Evolutionary conservation across 2,888 invertebrate species (phyloP), one percentile per base, ranked within the genome.

Genomic region (Euclidia mi): DNA sequence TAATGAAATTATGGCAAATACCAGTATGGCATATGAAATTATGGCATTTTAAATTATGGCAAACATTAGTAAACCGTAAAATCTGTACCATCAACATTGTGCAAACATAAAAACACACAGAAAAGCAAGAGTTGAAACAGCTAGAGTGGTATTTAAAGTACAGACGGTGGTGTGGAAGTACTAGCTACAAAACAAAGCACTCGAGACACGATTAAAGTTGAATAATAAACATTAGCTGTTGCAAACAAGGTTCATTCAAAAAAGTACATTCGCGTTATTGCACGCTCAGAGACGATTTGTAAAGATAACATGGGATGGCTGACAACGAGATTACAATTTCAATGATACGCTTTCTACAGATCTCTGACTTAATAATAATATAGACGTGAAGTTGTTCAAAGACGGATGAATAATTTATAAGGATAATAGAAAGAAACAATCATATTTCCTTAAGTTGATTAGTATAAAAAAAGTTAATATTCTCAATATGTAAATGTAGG

Each of bases 331-430:
- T 69, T 66, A 62, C 67, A 53, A 50, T 56, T 65, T 56, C 52
- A 67, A 52, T 70, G 60, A 72, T 67, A 70, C 48, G 53, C 52
- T 45, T 69, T 48, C 59, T 56, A 61, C 58, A 46, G 34, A 66
- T 49, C 67, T 66, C 63, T 56, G 49, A 64, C 52, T 62, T 64
- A 56, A 50, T 61, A 56, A 58, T 51, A 63, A 64, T 67, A 62
- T 47, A 67, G 58, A 65, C 51, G 56, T 62, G 47, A 76, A 67
- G 55, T 76, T 65, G 56, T 70, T 64, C 58, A 61, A 61, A 65
- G 56, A 55, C 29, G 50, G 29, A 74, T 77, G 71, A 77, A 76
- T 76, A 66, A 69, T 74, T 63, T 69, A 74, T 76, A 69, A 61
- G 69, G 58, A 65, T 65, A 66, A 75, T 72, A 64, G 53, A 64